phyloP scores from a whole-genome alignment of 2,113 vertebrate species.

The Calyptomena viridis region DNA sequence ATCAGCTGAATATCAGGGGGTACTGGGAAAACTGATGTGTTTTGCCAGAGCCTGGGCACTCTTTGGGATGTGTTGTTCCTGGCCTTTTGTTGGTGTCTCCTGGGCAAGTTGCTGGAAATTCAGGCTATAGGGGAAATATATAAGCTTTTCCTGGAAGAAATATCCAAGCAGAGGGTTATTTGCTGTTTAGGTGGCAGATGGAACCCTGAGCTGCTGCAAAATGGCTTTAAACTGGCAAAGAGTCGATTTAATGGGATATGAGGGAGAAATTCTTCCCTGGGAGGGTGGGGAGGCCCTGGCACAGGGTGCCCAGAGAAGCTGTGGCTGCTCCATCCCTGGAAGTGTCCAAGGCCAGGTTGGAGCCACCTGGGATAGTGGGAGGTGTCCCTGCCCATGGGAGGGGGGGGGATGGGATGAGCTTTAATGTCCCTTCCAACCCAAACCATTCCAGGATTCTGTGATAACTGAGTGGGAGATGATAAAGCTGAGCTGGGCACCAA shows the following conservation, averaged over 20 bases:
- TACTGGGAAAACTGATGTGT: background rate
- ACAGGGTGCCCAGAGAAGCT: too few species aligned
- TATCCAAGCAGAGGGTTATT: background rate
- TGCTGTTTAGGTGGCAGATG: background rate
- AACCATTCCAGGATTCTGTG: background rate
- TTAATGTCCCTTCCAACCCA: background rate
- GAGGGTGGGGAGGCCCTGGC: too few species aligned
- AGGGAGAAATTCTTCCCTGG: background rate
- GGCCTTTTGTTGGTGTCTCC: background rate
- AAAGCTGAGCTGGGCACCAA: background rate
- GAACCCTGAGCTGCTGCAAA: background rate
- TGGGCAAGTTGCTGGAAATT: background rate
- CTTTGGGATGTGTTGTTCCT: background rate
- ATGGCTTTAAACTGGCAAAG: background rate
- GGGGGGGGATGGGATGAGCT: background rate
- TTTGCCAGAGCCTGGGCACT: background rate
- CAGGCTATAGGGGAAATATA: accelerated
- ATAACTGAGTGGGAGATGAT: accelerated
- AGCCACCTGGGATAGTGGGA: too few species aligned
- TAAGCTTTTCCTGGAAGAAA: background rate
- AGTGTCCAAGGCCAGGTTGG: too few species aligned
- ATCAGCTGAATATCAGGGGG: background rate
- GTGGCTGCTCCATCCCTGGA: too few species aligned
- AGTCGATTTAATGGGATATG: background rate
- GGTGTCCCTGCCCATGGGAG: background rate